These are phyloP conservation scores for Centruroides sculpturatus DNA, from an alignment of 1,140 invertebrate species.

Conservation along the genomic window DNA sequence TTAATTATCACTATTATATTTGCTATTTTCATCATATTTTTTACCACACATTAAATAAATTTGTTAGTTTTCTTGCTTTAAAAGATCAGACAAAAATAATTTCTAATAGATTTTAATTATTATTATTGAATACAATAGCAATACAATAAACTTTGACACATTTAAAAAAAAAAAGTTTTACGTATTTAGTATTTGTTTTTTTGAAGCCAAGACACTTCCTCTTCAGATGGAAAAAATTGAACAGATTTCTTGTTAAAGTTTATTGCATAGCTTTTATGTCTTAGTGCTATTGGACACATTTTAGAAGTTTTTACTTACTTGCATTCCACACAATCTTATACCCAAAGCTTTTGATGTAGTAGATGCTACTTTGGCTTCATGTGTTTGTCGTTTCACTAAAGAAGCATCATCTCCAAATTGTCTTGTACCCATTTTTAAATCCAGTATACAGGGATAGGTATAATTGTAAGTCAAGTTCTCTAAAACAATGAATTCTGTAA, in stretches of 20 bases:
- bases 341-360: conserved; percentile 32
- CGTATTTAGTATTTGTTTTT: background rate
- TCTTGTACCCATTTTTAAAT: conserved; percentile 39
- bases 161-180: background rate
- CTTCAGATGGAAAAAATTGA: no score
- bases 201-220: no score
- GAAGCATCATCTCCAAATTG: conserved; percentile 37
- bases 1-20: no score
- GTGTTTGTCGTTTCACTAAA: conserved; percentile 29
- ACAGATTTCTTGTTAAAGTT: no score
- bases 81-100: no score
- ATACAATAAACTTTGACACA: background rate
- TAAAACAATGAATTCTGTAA: conserved; percentile 34
- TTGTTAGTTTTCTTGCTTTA: no score
- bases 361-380: conserved; percentile 33
- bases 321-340: conserved; percentile 40
- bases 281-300: no score
- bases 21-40: no score
- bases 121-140: no score
- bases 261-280: no score
- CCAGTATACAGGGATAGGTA: conserved; percentile 35
- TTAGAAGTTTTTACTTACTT: conserved; percentile 24
- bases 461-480: conserved; percentile 36
- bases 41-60: no score
- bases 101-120: no score